Conservation (phyloP, 2,797 vertebrate genomes). For the Halcyon chelicuti region DNA sequence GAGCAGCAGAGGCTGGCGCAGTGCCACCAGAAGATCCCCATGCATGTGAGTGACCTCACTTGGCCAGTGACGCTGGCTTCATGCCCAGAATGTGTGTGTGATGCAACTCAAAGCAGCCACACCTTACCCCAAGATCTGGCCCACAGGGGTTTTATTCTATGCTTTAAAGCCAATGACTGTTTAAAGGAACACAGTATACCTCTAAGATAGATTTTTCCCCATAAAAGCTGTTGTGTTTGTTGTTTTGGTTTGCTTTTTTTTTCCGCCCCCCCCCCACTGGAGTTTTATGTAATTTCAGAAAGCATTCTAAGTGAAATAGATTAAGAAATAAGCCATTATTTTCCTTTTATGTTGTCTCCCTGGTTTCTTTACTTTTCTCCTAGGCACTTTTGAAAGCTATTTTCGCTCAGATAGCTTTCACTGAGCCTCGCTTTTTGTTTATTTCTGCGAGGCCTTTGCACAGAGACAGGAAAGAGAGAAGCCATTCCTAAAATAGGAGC, state of each 20-base stretch:
- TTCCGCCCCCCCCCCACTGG: background rate
- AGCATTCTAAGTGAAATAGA: background rate
- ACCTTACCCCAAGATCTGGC: background rate
- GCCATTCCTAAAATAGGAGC: slow-evolving; percentile 7
- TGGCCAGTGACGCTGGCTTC: background rate
- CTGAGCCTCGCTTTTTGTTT: background rate
- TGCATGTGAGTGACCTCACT: background rate
- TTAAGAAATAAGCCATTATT: background rate
- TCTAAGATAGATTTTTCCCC: background rate
- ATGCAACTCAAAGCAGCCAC: background rate
- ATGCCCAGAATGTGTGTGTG: background rate
- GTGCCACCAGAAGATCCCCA: background rate
- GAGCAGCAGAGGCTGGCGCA: background rate
- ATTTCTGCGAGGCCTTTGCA: background rate
- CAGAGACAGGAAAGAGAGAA: background rate
- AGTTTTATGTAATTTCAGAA: background rate
- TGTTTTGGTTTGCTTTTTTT: background rate
- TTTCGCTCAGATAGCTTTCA: slow-evolving; percentile 1
- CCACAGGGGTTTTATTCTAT: background rate
- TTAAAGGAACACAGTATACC: background rate
- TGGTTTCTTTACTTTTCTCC: slow-evolving; percentile 11
- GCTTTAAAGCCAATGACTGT: background rate
- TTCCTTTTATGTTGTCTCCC: background rate
- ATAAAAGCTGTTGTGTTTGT: background rate
- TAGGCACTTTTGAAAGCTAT: background rate